Conservation (phyloP, 2,113 vertebrate genomes). For the Lamprotornis superbus region DNA sequence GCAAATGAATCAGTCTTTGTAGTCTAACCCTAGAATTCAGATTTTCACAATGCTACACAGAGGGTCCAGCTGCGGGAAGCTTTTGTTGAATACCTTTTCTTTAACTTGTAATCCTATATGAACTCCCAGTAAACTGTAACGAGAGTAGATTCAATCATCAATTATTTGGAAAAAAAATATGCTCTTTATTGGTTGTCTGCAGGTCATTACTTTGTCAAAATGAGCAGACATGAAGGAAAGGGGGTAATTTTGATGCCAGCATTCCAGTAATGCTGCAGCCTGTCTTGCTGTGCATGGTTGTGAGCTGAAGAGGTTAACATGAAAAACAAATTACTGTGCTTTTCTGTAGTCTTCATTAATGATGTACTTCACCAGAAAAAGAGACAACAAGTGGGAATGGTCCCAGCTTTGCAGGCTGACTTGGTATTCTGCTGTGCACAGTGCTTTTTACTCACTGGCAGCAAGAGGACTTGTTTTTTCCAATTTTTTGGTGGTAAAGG, state of each 20-base stretch:
- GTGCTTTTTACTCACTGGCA: slow-evolving; percentile 18
- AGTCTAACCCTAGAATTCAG: neutral
- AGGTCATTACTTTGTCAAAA: neutral
- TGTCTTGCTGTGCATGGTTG: neutral
- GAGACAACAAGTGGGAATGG: slow-evolving; percentile 7
- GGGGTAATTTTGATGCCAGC: neutral
- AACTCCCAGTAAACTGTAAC: neutral
- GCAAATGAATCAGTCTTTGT: neutral
- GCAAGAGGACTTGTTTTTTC: slow-evolving; percentile 54
- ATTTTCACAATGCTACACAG: neutral
- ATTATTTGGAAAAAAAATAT: neutral
- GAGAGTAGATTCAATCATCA: neutral
- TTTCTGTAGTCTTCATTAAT: slow-evolving; percentile 36
- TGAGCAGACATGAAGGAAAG: neutral
- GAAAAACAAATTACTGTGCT: slow-evolving; percentile 24
- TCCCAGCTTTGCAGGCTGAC: slow-evolving; percentile 1
- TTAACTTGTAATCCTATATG: neutral
- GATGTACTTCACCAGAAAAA: slow-evolving; percentile 16
- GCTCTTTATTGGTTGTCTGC: neutral
- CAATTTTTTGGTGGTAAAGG: slow-evolving; percentile 30
- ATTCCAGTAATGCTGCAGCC: neutral
- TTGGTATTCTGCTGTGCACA: slow-evolving; percentile 22
- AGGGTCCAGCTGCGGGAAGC: neutral
- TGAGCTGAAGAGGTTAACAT: slow-evolving; percentile 48
- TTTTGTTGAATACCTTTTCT: neutral